A percentile compares a stretch with the other conserved stretches of the same genome.
These are phyloP conservation scores for Salpingus planirostris DNA, from an alignment of 2,888 invertebrate species.

Conservation along the genomic window DNA sequence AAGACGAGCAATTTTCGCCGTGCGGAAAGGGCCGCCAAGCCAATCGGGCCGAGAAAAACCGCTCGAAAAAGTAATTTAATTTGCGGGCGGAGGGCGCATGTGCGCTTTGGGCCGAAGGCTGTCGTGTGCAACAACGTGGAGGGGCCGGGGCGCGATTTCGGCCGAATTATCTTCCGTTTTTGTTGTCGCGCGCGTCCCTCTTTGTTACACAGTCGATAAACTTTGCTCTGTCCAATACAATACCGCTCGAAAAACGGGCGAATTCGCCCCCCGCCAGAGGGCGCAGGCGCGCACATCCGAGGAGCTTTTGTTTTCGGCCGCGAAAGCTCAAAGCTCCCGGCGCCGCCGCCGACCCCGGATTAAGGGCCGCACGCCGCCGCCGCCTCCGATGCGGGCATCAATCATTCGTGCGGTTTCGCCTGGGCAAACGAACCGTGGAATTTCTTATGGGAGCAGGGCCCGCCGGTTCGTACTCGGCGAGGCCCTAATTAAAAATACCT, in stretches of 20 bases:
- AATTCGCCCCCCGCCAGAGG: slow-evolving; percentile 10
- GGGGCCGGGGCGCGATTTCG: slow-evolving; percentile 10
- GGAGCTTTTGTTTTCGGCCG: slow-evolving; percentile 14
- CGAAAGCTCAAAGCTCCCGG: no score
- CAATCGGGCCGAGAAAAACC: slow-evolving; percentile 10
- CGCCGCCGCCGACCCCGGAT: no score
- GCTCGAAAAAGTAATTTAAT: slow-evolving; percentile 16
- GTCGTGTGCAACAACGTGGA: no score
- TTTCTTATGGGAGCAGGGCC: no score
- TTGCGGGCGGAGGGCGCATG: slow-evolving; percentile 5
- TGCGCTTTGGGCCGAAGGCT: neutral
- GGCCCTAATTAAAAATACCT: no score
- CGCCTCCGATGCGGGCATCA: no score
- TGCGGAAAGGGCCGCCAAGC: no score
- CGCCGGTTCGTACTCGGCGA: no score
- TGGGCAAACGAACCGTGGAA: no score
- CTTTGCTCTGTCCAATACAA: slow-evolving; percentile 18
- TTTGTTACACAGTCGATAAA: slow-evolving; percentile 21
- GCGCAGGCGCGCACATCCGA: slow-evolving; percentile 8
- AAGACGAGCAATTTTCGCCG: neutral
- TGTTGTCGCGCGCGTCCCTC: slow-evolving; percentile 14
- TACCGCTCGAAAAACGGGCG: slow-evolving; percentile 15
- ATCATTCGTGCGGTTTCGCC: no score
- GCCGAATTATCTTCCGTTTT: slow-evolving; percentile 18
- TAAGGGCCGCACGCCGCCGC: no score